Conservation (phyloP, 2,888 invertebrate species). For the Ornithoptera priamus region DNA sequence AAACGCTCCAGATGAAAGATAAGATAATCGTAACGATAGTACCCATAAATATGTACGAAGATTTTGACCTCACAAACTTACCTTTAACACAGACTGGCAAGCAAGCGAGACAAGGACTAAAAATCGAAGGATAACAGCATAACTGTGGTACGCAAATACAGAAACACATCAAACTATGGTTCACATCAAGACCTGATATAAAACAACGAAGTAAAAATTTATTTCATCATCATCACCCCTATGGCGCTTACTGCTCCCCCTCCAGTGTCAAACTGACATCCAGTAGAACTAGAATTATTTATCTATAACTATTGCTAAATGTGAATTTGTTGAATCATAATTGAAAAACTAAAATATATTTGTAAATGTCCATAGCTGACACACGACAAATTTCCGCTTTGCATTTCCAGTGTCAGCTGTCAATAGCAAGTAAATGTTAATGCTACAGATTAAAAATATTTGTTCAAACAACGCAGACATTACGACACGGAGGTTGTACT, state of each 20-base stretch:
- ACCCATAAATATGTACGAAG: no score
- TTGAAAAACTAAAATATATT: not conserved
- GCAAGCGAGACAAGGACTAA: constrained; percentile 53
- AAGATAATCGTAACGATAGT: no score
- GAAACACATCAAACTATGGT: constrained; percentile 47
- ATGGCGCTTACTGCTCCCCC: no score
- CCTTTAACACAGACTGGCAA: constrained; percentile 54
- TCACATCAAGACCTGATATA: constrained; percentile 5
- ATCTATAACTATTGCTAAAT: not conserved
- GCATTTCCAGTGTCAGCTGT: not conserved
- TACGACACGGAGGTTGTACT: not conserved
- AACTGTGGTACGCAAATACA: constrained; percentile 51
- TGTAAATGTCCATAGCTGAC: not conserved
- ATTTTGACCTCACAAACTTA: constrained; percentile 26
- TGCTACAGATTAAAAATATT: not conserved
- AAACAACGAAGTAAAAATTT: not conserved
- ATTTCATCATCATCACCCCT: not conserved
- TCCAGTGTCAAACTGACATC: no score
- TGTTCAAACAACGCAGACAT: not conserved
- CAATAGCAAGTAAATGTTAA: not conserved
- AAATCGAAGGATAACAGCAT: constrained; percentile 52
- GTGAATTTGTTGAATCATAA: constrained; percentile 2
- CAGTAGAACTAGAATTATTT: no score
- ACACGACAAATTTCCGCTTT: not conserved
- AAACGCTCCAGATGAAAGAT: no score